Evolutionary conservation across 2,797 vertebrate genomes (phyloP).

Genomic region (Orestias chungarensis): DNA sequence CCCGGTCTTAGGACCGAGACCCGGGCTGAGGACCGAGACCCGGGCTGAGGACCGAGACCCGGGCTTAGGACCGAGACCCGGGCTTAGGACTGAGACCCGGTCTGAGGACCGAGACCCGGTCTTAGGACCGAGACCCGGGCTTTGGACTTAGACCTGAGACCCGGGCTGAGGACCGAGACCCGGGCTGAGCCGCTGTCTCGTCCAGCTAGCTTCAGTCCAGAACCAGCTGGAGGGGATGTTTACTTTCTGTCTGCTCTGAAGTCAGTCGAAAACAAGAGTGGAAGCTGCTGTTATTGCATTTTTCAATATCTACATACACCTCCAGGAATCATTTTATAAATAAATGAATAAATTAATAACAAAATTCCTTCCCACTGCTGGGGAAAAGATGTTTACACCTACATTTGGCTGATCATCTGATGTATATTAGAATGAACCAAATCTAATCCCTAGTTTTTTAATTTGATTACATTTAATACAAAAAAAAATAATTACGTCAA

Average conservation of each 20-base stretch:
- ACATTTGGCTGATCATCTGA: background rate
- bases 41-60: too few species aligned
- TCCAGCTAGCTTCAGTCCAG: constrained; percentile 64
- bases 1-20: too few species aligned
- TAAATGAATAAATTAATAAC: too few species aligned
- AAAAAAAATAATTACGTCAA: background rate
- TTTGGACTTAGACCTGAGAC: too few species aligned
- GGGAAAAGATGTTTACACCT: background rate
- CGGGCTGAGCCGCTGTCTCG: constrained; percentile 35
- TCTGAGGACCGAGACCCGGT: too few species aligned
- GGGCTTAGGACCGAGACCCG: too few species aligned
- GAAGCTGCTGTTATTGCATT: background rate
- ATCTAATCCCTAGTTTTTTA: too few species aligned
- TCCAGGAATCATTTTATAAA: too few species aligned
- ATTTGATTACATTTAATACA: background rate
- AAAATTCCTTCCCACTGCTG: background rate
- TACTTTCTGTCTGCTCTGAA: constrained; percentile 56
- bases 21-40: too few species aligned
- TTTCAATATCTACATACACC: background rate
- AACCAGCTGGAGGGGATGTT: constrained; percentile 61
- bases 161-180: too few species aligned
- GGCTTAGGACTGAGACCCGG: too few species aligned
- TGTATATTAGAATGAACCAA: background rate
- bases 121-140: too few species aligned
- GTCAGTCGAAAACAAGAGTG: constrained; percentile 43